Conservation (phyloP, 2,888 invertebrate genomes). For the Dryobotodes eremita region DNA sequence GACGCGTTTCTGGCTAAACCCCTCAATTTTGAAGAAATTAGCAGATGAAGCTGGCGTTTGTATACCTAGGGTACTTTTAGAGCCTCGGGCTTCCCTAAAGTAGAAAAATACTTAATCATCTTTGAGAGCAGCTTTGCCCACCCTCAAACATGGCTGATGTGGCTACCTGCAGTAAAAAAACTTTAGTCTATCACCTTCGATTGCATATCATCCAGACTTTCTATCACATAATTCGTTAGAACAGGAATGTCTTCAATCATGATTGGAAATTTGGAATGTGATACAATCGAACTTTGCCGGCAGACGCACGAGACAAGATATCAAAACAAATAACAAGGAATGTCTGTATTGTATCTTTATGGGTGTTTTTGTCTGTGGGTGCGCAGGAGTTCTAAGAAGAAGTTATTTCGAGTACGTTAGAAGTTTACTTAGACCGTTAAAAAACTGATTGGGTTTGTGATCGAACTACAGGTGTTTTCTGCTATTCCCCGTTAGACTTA, state of each 20-base stretch:
- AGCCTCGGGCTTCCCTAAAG: background rate
- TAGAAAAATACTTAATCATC: too few species aligned
- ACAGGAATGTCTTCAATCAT: slow-evolving; percentile 21
- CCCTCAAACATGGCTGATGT: background rate
- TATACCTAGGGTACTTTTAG: background rate
- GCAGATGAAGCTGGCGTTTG: background rate
- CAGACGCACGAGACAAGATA: slow-evolving; percentile 14
- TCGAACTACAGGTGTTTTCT: too few species aligned
- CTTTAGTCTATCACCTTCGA: background rate
- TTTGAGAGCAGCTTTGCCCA: background rate
- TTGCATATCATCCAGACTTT: background rate
- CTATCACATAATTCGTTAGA: background rate
- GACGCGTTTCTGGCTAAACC: background rate
- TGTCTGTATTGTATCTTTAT: slow-evolving; percentile 10
- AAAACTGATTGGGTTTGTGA: too few species aligned
- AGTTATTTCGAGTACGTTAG: background rate
- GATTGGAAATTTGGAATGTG: background rate
- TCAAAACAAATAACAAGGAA: slow-evolving; percentile 20
- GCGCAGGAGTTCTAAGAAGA: slow-evolving; percentile 2
- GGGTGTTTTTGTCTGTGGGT: slow-evolving; percentile 16
- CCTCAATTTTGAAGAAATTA: background rate
- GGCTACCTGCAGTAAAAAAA: background rate
- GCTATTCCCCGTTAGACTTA: too few species aligned
- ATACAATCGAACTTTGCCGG: slow-evolving; percentile 4
- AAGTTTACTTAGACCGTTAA: too few species aligned